phyloP scores from a whole-genome alignment of 2,113 vertebrate species.

The Merops nubicus region DNA sequence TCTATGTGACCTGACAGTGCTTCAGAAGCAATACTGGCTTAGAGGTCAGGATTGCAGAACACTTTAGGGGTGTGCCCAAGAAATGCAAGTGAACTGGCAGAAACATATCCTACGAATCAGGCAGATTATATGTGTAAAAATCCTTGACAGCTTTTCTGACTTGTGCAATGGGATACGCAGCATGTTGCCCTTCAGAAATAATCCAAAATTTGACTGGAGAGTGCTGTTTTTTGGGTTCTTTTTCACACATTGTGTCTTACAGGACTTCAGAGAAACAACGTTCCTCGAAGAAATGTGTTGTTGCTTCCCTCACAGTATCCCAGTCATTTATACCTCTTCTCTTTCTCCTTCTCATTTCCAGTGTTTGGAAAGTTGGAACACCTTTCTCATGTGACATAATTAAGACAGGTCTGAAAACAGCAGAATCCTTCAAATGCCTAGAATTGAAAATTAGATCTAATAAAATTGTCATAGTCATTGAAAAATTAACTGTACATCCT shows the following conservation, averaged over 20 bases:
- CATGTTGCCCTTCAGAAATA: background rate
- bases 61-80: background rate
- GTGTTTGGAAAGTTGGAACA: background rate
- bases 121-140: background rate
- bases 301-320: background rate
- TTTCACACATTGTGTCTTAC: constrained; percentile 8
- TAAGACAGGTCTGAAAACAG: background rate
- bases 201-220: background rate
- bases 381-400: background rate
- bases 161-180: background rate
- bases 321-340: background rate
- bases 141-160: background rate
- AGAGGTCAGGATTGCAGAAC: background rate
- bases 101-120: background rate
- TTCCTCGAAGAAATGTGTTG: background rate
- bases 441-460: background rate
- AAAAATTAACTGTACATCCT: background rate
- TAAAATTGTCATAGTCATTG: background rate
- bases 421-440: background rate
- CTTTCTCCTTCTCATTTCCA: background rate
- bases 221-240: background rate
- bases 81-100: background rate
- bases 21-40: background rate
- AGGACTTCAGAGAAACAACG: background rate
- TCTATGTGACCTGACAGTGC: background rate